These are phyloP conservation scores for Ganaspis brasiliensis DNA, from an alignment of 2,888 invertebrate genomes.

Conservation along the genomic window DNA sequence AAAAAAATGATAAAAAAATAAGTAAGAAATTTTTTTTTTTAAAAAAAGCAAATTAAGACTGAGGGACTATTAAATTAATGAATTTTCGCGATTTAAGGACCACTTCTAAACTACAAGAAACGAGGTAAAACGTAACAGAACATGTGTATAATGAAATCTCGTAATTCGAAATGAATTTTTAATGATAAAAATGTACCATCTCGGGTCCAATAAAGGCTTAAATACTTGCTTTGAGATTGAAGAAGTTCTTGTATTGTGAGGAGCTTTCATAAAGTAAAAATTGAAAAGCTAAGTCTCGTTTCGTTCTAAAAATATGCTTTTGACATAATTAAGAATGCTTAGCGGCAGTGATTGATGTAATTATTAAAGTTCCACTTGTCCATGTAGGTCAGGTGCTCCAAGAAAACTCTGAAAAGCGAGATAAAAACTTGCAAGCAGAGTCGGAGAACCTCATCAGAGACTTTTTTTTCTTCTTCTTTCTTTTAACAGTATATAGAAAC, in stretches of 20 bases:
- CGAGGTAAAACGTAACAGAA: no score
- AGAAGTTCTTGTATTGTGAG: slow-evolving; percentile 6
- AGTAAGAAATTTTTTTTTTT: no score
- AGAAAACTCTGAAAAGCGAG: slow-evolving; percentile 25
- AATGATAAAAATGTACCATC: no score
- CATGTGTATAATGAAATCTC: no score
- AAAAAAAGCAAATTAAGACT: no score
- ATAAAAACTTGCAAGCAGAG: slow-evolving; percentile 23
- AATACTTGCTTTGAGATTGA: slow-evolving; percentile 43
- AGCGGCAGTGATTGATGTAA: slow-evolving; percentile 21
- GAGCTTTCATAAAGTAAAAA: not conserved
- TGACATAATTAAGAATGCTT: slow-evolving; percentile 34
- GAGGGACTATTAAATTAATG: no score
- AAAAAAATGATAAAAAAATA: no score
- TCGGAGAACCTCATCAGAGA: slow-evolving; percentile 24
- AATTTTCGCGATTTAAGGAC: no score
- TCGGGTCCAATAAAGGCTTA: no score
- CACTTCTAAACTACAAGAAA: no score
- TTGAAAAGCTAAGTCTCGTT: slow-evolving; percentile 17
- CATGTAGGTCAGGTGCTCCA: slow-evolving; percentile 26
- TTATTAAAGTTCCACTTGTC: slow-evolving; percentile 35
- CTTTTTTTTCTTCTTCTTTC: slow-evolving; percentile 12
- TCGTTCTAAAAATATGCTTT: slow-evolving; percentile 31
- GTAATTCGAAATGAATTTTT: no score
- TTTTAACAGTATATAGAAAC: no score